phyloP scores from a whole-genome alignment of 1,140 invertebrate species.

The Drosophila repleta region DNA sequence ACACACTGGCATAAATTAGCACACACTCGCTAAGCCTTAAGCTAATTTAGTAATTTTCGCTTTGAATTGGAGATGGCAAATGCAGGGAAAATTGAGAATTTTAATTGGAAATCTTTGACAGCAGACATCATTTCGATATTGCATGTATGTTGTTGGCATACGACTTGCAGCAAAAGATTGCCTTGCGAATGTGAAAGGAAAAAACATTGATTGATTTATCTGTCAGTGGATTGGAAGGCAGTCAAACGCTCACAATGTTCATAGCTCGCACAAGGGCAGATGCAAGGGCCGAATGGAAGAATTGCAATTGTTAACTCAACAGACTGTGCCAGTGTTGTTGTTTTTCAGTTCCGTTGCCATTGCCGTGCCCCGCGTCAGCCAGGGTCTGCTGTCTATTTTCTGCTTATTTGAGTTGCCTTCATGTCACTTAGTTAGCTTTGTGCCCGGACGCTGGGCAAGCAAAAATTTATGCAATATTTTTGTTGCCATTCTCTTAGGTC shows the following conservation, averaged over 20 bases:
- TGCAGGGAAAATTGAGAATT: constrained; percentile 62
- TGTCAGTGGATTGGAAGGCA: constrained; percentile 67
- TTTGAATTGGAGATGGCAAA: constrained; percentile 47
- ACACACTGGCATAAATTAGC: constrained; percentile 4
- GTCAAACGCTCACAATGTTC: constrained; percentile 58
- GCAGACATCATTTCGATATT: constrained; percentile 35
- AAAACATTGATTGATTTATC: constrained; percentile 75
- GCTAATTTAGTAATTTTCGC: constrained; percentile 73
- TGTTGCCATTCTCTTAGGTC: constrained; percentile 11
- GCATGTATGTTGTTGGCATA: not conserved
- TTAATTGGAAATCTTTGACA: constrained; percentile 81
- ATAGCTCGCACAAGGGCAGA: constrained; percentile 45
- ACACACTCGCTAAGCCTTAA: constrained; percentile 46
- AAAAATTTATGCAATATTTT: constrained; percentile 64
- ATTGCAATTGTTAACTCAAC: constrained; percentile 78
- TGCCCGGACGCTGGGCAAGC: constrained; percentile 27
- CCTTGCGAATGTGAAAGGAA: constrained; percentile 3
- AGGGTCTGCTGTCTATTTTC: constrained; percentile 43
- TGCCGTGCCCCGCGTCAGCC: not conserved
- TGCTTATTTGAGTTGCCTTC: constrained; percentile 34
- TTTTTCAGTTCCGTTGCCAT: constrained; percentile 7
- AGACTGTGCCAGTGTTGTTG: constrained; percentile 54
- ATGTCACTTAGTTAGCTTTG: constrained; percentile 44
- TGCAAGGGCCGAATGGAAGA: constrained; percentile 47
- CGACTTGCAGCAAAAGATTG: constrained; percentile 6